Evolutionary conservation across 1,140 invertebrate genomes (phyloP), one percentile per base, ranked within the genome.

Genomic region (Mactra quadrangularis): DNA sequence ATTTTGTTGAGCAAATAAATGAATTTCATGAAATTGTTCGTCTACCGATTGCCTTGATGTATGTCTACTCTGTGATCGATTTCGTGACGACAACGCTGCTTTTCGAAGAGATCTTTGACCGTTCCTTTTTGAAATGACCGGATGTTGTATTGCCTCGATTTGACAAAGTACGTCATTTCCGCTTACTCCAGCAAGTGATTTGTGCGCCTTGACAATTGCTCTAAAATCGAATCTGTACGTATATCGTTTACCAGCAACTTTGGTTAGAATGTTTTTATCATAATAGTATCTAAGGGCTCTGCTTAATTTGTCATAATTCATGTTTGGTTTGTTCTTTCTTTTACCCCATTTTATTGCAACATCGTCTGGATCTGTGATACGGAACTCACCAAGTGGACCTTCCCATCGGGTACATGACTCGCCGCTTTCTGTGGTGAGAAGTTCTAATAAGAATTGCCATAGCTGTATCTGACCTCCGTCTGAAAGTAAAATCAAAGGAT

Each of bases 251-350:
- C 98, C 98, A 91, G 98, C 97, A 3, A 99, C 97, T 94, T 99
- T 99, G 68, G 97, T 98, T 97, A 99, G 98, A 92, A 99, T 99
- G 94, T 98, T 97, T 94, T 98, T 98, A 95, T 98, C 97, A 93
- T 98, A 98, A 94, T 98, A 98, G 93, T 98, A 98, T 94, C 97
- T 64, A 59, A 89, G 78, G 52, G 88, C 89, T 29, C 87, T 72
- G 57, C 86, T 89, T 15, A 89, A 98, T 91, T 99, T 99, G 93
- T 99, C 98, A 91, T 99, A 99, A 93, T 99, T 99, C 90, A 91
- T 91, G 64, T 86, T 91, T 52, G 98, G 97, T 93, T 99, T 99
- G 93, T 99, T 99, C 92, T 99, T 99, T 22, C 98, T 95, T 68
- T 98, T 96, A 17, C 98, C 98, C 98, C 98, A 99, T 70, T 97